Percentiles rank a stretch among this genome's conserved stretches.
Evolutionary conservation across 1,140 invertebrate species (phyloP).

Genomic region (Zelostemma sp.): DNA sequence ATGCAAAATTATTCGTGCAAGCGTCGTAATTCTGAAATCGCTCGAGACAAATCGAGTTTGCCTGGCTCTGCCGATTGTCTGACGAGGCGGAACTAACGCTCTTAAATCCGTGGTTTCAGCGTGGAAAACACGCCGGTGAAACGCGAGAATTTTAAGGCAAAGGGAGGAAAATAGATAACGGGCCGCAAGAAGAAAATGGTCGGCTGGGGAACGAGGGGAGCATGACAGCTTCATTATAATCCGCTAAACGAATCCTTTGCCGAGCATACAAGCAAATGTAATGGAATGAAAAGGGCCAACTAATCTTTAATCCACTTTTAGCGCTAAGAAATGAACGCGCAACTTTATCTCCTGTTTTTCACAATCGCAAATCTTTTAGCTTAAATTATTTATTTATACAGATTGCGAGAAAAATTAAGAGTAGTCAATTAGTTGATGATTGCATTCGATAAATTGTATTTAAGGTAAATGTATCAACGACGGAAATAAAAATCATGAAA

Average conservation of each 20-base stretch:
- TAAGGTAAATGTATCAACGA: too few species aligned
- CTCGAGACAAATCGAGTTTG: slow-evolving; percentile 53
- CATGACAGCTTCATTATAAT: slow-evolving; percentile 49
- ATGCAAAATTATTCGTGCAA: slow-evolving; percentile 51
- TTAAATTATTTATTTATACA: too few species aligned
- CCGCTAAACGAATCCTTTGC: slow-evolving; percentile 47
- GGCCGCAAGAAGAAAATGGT: slow-evolving; percentile 14
- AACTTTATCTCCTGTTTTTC: slow-evolving; percentile 14
- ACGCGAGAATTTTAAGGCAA: slow-evolving; percentile 9
- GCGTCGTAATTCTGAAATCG: slow-evolving; percentile 46
- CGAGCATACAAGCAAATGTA: slow-evolving; percentile 31
- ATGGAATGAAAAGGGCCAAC: slow-evolving; percentile 37
- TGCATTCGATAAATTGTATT: too few species aligned
- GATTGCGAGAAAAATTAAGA: too few species aligned
- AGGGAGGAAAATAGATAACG: slow-evolving; percentile 13
- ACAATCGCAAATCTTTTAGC: too few species aligned
- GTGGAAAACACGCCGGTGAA: slow-evolving; percentile 14
- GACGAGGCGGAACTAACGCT: slow-evolving; percentile 43
- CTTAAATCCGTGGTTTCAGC: slow-evolving; percentile 31
- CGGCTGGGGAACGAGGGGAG: slow-evolving; percentile 13
- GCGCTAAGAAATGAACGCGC: slow-evolving; percentile 24
- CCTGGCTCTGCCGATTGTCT: slow-evolving; percentile 38
- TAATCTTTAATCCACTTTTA: slow-evolving; percentile 44
- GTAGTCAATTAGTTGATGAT: too few species aligned
- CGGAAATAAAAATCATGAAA: too few species aligned